Evolutionary conservation across 2,113 vertebrate species (phyloP).

Genomic region (Pteronura brasiliensis): DNA sequence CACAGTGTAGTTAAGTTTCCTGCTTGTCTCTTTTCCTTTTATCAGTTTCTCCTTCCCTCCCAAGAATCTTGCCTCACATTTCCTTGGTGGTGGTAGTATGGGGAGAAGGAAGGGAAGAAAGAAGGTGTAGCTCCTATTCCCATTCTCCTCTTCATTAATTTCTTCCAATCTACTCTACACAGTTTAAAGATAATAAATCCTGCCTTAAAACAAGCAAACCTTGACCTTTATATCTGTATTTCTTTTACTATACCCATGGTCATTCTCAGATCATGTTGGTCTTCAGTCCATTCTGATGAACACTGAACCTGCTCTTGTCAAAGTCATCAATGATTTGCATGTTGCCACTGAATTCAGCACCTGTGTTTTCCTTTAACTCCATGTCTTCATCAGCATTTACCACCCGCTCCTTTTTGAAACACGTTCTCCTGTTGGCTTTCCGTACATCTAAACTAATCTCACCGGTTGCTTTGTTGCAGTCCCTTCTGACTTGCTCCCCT

Average conservation of each 20-base stretch:
- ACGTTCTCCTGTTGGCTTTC: background rate
- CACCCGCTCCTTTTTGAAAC: background rate
- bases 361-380: background rate
- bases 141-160: background rate
- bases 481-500: background rate
- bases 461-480: background rate
- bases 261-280: background rate
- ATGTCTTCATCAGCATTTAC: background rate
- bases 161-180: background rate
- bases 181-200: background rate
- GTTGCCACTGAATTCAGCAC: background rate
- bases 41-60: background rate
- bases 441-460: background rate
- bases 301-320: background rate
- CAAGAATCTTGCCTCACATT: background rate
- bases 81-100: background rate
- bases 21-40: background rate
- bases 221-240: background rate
- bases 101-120: background rate
- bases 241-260: background rate
- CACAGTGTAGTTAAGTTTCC: background rate
- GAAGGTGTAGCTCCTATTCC: background rate
- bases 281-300: background rate
- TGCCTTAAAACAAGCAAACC: background rate
- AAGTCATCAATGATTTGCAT: background rate